Percentiles rank a stretch among this genome's conserved stretches.
These are phyloP conservation scores for Lysiphlebus fabarum DNA, from an alignment of 1,140 invertebrate species.

Conservation along the genomic window DNA sequence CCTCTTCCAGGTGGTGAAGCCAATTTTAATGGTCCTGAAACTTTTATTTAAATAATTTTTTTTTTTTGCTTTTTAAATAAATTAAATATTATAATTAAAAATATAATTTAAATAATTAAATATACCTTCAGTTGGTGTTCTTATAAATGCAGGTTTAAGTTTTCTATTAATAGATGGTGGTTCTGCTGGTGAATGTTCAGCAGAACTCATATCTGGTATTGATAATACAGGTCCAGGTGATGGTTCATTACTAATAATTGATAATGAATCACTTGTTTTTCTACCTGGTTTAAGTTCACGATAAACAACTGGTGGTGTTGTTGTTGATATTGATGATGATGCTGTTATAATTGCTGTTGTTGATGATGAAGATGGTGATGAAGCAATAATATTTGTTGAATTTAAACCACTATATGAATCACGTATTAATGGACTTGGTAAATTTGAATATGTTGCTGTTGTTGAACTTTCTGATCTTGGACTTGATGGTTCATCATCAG, in stretches of 20 bases:
- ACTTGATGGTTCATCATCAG: conserved; percentile 57
- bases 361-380: conserved; percentile 46
- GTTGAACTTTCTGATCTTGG: conserved; percentile 57
- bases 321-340: conserved; percentile 46
- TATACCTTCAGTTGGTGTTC: conserved; percentile 42
- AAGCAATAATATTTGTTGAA: not conserved
- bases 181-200: conserved; percentile 45
- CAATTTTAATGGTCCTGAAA: conserved; percentile 44
- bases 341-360: conserved; percentile 50
- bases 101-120: conserved; percentile 3
- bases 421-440: conserved; percentile 57
- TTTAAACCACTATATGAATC: conserved; percentile 30
- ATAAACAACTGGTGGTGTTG: conserved; percentile 58
- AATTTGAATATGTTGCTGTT: conserved; percentile 59
- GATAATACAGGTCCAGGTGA: conserved; percentile 42
- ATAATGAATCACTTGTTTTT: conserved; percentile 56
- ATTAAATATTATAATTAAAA: not conserved
- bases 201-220: conserved; percentile 39
- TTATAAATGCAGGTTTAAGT: conserved; percentile 54
- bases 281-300: conserved; percentile 70
- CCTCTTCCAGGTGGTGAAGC: conserved; percentile 50
- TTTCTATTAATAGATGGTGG: conserved; percentile 55
- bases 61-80: too few species aligned
- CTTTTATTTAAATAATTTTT: not conserved
- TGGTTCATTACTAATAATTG: conserved; percentile 44